phyloP scores from a whole-genome alignment of 2,113 vertebrate genomes.

The Excalfactoria chinensis region DNA sequence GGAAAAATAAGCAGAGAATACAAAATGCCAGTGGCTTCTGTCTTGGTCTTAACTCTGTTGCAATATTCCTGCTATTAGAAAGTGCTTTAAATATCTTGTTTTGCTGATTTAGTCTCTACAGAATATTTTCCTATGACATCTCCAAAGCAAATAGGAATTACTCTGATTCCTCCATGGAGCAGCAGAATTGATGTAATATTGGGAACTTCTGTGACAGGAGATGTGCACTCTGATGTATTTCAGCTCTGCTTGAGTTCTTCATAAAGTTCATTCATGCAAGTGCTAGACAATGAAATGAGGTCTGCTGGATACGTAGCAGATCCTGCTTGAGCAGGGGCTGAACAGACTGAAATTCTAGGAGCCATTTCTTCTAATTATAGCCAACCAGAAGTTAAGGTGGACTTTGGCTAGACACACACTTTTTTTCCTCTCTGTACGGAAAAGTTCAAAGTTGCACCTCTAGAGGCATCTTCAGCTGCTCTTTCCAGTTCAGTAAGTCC shows the following conservation, averaged over 20 bases:
- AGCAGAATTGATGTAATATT: background rate
- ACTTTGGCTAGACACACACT: background rate
- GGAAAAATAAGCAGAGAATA: background rate
- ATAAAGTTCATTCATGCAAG: background rate
- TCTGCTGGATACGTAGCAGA: background rate
- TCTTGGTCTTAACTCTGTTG: background rate
- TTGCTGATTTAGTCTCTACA: background rate
- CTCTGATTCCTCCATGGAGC: fast-evolving
- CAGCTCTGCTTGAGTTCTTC: background rate
- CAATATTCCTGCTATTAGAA: background rate
- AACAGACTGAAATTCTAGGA: too few species aligned
- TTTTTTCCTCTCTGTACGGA: background rate
- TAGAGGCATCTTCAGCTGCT: background rate
- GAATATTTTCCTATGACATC: background rate
- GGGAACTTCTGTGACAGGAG: background rate
- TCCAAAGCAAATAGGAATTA: background rate
- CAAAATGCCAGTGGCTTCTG: background rate
- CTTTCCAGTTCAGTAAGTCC: background rate
- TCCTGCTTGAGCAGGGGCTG: too few species aligned
- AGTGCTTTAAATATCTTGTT: background rate
- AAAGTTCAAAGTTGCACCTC: too few species aligned
- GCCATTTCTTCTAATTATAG: background rate
- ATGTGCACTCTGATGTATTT: background rate
- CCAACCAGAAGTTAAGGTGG: background rate
- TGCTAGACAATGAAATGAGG: background rate